These are phyloP conservation scores for Silurus meridionalis DNA, from an alignment of 2,113 vertebrate genomes.

Conservation along the genomic window DNA sequence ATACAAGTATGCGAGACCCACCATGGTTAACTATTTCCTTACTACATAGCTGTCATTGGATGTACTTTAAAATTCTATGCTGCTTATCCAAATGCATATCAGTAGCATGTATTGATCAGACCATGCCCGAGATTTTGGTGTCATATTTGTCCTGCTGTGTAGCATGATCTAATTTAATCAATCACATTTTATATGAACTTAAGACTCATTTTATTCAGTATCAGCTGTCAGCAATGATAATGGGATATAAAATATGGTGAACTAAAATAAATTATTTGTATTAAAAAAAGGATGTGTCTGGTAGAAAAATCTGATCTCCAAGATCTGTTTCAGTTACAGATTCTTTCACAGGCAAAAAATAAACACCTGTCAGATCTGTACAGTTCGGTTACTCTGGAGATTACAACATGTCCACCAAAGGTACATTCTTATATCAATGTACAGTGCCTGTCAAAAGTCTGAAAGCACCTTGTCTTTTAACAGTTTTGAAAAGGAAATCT, in stretches of 20 bases:
- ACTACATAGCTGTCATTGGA: background rate
- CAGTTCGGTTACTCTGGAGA: background rate
- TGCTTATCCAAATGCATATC: background rate
- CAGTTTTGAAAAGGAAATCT: no score
- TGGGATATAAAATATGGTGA: background rate
- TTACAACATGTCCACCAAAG: background rate
- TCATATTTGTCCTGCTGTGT: background rate
- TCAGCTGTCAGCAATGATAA: background rate
- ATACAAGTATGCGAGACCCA: background rate
- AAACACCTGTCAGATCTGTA: background rate
- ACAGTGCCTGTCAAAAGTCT: background rate
- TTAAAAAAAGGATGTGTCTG: background rate
- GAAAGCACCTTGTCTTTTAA: no score
- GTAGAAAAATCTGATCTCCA: background rate
- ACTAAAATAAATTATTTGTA: background rate
- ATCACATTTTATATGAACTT: background rate
- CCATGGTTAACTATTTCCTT: background rate
- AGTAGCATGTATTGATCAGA: conserved; percentile 7
- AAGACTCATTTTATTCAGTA: background rate
- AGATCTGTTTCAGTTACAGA: conserved; percentile 19
- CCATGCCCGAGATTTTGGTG: conserved; percentile 19
- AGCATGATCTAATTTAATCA: background rate
- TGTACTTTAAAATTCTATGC: background rate
- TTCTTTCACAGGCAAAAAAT: background rate
- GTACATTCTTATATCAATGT: background rate